Percentiles rank a stretch among this genome's conserved stretches.
Conservation (phyloP, 2,113 vertebrate species). For the Stigmatopora nigra region DNA sequence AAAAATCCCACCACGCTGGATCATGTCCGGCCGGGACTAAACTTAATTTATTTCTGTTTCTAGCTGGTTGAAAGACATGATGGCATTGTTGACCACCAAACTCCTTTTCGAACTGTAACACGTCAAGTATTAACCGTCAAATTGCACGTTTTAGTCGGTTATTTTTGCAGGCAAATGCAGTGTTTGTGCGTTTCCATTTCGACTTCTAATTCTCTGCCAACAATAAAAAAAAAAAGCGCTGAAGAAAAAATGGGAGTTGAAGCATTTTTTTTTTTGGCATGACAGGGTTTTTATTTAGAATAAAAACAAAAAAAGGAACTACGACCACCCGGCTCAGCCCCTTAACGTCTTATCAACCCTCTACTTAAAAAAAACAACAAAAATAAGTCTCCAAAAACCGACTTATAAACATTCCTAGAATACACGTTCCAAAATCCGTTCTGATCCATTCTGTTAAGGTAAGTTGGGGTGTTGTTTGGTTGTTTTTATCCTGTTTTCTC, state of each 20-base stretch:
- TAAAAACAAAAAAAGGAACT: too few species aligned
- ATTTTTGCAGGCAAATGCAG: neutral
- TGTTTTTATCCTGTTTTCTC: too few species aligned
- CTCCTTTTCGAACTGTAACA: neutral
- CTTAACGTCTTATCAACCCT: too few species aligned
- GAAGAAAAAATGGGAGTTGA: neutral
- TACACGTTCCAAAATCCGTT: too few species aligned
- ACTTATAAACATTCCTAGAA: too few species aligned
- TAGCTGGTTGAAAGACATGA: neutral
- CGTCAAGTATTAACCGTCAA: neutral
- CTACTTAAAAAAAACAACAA: too few species aligned
- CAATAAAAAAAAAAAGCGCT: neutral
- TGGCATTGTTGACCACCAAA: neutral
- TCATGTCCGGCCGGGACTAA: neutral
- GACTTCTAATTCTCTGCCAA: neutral
- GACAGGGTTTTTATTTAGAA: neutral
- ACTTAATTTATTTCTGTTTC: neutral
- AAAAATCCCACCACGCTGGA: too few species aligned
- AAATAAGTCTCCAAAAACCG: too few species aligned
- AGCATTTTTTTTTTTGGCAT: neutral
- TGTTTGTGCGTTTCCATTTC: neutral
- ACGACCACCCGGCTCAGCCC: too few species aligned
- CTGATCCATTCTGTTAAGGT: too few species aligned
- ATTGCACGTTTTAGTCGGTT: neutral
- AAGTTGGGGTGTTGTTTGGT: too few species aligned